These are phyloP conservation scores for Tenthredo amoena DNA, from an alignment of 2,888 invertebrate species.

Conservation along the genomic window DNA sequence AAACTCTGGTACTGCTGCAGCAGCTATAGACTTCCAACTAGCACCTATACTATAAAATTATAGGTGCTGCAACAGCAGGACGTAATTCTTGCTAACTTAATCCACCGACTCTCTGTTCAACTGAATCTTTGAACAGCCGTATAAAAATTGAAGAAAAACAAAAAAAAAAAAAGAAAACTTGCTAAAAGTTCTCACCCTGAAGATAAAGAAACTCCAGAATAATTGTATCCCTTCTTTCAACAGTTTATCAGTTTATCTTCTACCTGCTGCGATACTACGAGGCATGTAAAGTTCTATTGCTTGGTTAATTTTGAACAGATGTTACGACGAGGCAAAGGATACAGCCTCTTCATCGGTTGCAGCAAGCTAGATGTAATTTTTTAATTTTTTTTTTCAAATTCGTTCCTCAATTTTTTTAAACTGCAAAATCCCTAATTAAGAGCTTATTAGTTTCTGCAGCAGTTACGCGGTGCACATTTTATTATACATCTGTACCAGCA, in stretches of 20 bases:
- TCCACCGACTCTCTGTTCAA: background rate
- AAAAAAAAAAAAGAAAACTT: background rate
- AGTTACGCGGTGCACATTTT: background rate
- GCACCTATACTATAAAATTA: background rate
- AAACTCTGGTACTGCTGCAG: background rate
- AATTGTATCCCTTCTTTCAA: constrained; percentile 2
- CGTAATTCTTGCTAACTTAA: background rate
- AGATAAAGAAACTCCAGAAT: background rate
- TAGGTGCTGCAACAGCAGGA: background rate
- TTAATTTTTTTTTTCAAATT: background rate
- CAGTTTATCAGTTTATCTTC: background rate
- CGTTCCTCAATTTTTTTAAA: background rate
- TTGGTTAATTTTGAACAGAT: background rate
- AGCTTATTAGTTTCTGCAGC: constrained; percentile 16
- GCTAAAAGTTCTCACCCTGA: background rate
- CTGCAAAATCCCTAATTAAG: background rate
- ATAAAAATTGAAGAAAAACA: background rate
- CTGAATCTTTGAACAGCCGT: background rate
- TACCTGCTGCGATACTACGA: background rate
- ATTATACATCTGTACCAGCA: background rate
- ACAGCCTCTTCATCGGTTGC: background rate
- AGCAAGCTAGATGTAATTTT: background rate
- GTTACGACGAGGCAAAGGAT: background rate
- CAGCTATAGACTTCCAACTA: constrained; percentile 6
- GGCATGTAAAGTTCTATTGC: background rate